Conservation (phyloP, 2,888 invertebrate species). For the Seladonia tumulorum region DNA sequence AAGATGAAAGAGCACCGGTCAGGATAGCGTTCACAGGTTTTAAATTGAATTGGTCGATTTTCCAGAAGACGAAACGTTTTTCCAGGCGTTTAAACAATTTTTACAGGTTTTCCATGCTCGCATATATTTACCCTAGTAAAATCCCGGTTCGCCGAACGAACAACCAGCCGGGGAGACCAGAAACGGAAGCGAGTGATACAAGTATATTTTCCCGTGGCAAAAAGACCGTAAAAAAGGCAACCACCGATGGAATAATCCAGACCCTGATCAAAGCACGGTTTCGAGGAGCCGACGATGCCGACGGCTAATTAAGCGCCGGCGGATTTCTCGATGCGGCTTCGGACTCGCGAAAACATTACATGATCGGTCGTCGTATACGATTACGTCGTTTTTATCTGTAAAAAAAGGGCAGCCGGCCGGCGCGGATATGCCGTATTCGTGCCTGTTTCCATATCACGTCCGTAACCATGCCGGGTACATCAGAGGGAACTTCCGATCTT, state of each 20-base stretch:
- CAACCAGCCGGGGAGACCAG: background rate
- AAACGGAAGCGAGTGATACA: constrained; percentile 5
- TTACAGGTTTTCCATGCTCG: too few species aligned
- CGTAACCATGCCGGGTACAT: constrained; percentile 73
- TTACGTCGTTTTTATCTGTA: constrained; percentile 73
- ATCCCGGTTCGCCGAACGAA: background rate
- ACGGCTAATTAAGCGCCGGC: constrained; percentile 72
- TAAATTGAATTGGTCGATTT: background rate
- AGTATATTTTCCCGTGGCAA: constrained; percentile 40
- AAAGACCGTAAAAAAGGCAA: constrained; percentile 33
- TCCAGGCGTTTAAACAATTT: background rate
- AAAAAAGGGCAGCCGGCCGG: constrained; percentile 52
- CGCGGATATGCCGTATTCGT: constrained; percentile 58
- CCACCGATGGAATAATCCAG: constrained; percentile 65
- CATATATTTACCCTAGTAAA: background rate
- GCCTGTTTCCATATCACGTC: constrained; percentile 63
- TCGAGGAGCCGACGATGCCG: constrained; percentile 65
- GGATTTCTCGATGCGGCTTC: constrained; percentile 67
- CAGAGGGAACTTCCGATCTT: constrained; percentile 74
- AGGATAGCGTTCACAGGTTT: background rate
- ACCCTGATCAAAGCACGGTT: constrained; percentile 69
- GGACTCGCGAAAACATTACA: constrained; percentile 73
- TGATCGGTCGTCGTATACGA: constrained; percentile 77
- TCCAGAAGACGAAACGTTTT: background rate
- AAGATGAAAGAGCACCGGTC: background rate